Base-by-base conservation (phyloP, 2,888 invertebrate species). In the Drosophila anomelani region DNA sequence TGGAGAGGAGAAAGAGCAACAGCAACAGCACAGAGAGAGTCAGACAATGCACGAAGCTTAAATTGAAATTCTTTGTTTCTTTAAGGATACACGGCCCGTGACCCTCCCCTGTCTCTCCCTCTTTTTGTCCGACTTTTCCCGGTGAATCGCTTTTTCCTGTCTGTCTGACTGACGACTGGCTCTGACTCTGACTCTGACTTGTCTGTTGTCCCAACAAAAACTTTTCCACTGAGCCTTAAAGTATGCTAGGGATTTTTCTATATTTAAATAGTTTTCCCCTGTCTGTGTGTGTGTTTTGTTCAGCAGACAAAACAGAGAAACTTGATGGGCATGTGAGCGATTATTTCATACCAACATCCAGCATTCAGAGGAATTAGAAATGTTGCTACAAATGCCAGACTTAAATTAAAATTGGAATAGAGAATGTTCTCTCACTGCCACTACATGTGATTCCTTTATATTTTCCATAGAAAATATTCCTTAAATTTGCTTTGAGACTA, bases 211-310 rank as follows among this genome's bases (percentile, higher is more conserved):
- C 41, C n/a, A 51, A 68, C 68, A 68, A 63, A 71, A 72, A 73
- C 29, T 60, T 81, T 61, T 66, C 57, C 64, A 20, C 51, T 58
- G 55, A 66, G 83, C 64, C 74, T 75, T 76, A 78, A 82, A 77
- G 71, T 78, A 77, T 85, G 88, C 85, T 73, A 53, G 53, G 75
- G 69, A 76, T 76, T 82, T 75, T 67, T 38, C 29, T 69, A 57
- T 75, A 67, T 75, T 79, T 77, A 60, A 71, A 79, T 77, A 70
- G 67, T 75, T 75, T 64, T 46, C 39, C 55, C 46, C 41, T 32
- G 26, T 38, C 61, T 46, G 29, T 26, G 43, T 44, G 32, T 53
- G 13, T 6, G 54, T 66, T 51, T 47, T 60, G 49, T 53, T 15
- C 41, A 9, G 62, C 54, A 68, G 68, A 68, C 47, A 54, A 64